Conservation (phyloP, 2,888 invertebrate species). For the Tipula unca region DNA sequence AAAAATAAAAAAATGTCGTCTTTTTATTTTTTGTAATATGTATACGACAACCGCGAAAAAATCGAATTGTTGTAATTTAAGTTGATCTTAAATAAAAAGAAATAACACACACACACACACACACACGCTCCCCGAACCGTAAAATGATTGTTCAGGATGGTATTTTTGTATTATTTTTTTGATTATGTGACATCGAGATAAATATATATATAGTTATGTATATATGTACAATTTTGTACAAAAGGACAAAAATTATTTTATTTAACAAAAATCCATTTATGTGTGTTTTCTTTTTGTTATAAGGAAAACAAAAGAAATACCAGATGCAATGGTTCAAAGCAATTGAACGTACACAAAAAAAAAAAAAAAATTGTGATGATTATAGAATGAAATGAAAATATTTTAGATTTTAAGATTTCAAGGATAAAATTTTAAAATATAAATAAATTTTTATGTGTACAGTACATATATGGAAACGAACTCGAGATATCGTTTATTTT, state of each 20-base stretch:
- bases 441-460: background rate
- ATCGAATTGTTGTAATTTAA: background rate
- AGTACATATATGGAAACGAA: background rate
- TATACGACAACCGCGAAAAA: background rate
- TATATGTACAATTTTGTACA: background rate
- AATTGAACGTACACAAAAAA: background rate
- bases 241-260: conserved; percentile 3
- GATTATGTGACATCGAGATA: conserved; percentile 14
- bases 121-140: background rate
- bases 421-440: background rate
- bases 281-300: background rate
- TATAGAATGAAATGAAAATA: background rate
- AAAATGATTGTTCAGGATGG: background rate
- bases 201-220: background rate
- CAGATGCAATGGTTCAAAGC: conserved; percentile 14
- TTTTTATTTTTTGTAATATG: background rate
- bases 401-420: background rate
- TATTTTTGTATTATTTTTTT: background rate
- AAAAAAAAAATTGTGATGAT: background rate
- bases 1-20: background rate
- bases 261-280: conserved; percentile 8
- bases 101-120: background rate
- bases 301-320: conserved; percentile 14
- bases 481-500: background rate
- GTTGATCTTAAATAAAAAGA: background rate